phyloP scores from a whole-genome alignment of 1,140 invertebrate genomes.

The Schmidtea mediterranea region DNA sequence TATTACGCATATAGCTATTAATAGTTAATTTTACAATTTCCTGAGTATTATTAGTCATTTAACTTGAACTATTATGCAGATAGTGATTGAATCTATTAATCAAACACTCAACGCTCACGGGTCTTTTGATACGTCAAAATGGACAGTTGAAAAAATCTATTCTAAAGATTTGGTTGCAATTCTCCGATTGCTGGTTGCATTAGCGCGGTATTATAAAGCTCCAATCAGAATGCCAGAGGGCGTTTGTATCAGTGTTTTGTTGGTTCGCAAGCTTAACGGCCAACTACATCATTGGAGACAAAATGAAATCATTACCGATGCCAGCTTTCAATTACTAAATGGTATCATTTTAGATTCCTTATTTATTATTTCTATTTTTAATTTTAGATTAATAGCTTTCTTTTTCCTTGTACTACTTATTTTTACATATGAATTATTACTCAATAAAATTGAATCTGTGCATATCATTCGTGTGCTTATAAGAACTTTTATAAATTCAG shows the following conservation, averaged over 20 bases:
- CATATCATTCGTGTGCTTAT: no score
- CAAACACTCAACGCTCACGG: constrained; percentile 31
- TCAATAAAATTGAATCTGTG: neutral
- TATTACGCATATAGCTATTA: no score
- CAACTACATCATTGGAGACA: neutral
- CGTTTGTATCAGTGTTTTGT: neutral
- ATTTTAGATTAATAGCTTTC: no score
- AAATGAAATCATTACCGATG: neutral
- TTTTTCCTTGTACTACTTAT: no score
- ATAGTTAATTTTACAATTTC: no score
- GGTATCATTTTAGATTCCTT: neutral
- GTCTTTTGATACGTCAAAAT: constrained; percentile 37
- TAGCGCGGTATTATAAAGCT: constrained; percentile 31
- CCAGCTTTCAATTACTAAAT: no score
- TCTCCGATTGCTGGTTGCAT: constrained; percentile 62
- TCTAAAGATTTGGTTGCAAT: constrained; percentile 84
- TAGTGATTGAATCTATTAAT: constrained; percentile 59
- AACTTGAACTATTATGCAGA: constrained; percentile 21
- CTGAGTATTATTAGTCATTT: no score
- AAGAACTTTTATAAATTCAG: no score
- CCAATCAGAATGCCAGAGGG: neutral
- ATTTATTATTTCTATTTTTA: no score
- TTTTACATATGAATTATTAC: no score
- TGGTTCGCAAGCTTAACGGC: neutral
- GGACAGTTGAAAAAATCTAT: constrained; percentile 81